These are phyloP conservation scores for Rhinella marina DNA, from an alignment of 2,797 vertebrate species.

Conservation along the genomic window DNA sequence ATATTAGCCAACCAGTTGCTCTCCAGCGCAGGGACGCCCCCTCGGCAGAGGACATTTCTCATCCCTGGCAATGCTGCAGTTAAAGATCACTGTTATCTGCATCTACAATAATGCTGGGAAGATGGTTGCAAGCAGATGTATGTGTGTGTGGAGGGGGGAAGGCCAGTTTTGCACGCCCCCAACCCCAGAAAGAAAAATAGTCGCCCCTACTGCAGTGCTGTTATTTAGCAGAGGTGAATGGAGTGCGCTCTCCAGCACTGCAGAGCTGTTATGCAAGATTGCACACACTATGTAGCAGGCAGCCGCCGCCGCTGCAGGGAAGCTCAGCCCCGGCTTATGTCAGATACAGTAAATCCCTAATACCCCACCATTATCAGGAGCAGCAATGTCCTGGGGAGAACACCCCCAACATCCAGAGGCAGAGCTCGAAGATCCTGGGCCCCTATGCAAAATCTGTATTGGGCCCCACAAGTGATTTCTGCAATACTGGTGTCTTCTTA, in stretches of 20 bases:
- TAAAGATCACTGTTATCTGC: neutral
- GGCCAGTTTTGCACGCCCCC: neutral
- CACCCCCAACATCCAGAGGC: neutral
- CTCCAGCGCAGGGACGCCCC: neutral
- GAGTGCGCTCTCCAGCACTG: slow-evolving; percentile 5
- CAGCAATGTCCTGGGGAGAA: neutral
- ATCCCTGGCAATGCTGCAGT: neutral
- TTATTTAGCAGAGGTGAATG: neutral
- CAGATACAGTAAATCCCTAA: neutral
- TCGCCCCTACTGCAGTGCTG: slow-evolving; percentile 15
- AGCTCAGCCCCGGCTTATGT: neutral
- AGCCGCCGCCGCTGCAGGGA: neutral
- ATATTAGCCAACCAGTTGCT: neutral
- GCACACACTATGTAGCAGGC: neutral
- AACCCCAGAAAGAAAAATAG: neutral
- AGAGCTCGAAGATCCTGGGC: too few species aligned
- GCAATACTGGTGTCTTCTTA: too few species aligned
- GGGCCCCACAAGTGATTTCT: too few species aligned
- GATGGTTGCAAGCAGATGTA: slow-evolving; percentile 1
- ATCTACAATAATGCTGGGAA: neutral
- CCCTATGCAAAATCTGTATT: too few species aligned
- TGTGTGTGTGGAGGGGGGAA: neutral
- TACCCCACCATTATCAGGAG: neutral
- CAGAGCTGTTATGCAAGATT: slow-evolving; percentile 37
- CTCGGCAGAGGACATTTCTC: neutral